Percentiles rank a stretch among this genome's conserved stretches.
These are phyloP conservation scores for Montifringilla adamsi DNA, from an alignment of 2,113 vertebrate genomes.

Conservation along the genomic window DNA sequence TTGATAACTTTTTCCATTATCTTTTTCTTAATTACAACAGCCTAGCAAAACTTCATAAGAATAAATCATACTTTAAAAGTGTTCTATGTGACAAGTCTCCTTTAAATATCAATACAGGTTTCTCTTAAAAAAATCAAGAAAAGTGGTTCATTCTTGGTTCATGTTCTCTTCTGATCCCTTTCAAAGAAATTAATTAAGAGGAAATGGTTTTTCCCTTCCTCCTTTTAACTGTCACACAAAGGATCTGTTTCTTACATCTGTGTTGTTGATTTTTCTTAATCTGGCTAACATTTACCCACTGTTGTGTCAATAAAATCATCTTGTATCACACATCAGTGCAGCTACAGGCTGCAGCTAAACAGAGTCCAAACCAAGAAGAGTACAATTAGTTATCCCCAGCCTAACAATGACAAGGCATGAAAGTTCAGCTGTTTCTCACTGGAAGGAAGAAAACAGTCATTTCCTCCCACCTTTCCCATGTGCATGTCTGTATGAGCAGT, in stretches of 20 bases:
- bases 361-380: background rate
- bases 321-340: background rate
- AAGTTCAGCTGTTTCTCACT: background rate
- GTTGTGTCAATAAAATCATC: background rate
- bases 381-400: background rate
- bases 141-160: background rate
- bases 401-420: background rate
- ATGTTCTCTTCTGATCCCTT: background rate
- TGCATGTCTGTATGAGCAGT: background rate
- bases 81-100: background rate
- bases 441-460: background rate
- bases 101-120: background rate
- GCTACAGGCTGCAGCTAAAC: background rate
- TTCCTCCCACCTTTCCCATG: background rate
- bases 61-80: background rate
- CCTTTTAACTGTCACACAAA: background rate
- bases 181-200: background rate
- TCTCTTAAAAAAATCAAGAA: background rate
- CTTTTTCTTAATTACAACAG: background rate
- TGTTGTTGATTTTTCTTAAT: background rate
- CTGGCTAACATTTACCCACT: background rate
- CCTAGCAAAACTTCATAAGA: background rate
- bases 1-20: background rate
- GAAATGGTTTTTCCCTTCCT: background rate
- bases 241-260: background rate